Base-by-base conservation (phyloP, 2,797 vertebrate species). In the Poecilia picta region DNA sequence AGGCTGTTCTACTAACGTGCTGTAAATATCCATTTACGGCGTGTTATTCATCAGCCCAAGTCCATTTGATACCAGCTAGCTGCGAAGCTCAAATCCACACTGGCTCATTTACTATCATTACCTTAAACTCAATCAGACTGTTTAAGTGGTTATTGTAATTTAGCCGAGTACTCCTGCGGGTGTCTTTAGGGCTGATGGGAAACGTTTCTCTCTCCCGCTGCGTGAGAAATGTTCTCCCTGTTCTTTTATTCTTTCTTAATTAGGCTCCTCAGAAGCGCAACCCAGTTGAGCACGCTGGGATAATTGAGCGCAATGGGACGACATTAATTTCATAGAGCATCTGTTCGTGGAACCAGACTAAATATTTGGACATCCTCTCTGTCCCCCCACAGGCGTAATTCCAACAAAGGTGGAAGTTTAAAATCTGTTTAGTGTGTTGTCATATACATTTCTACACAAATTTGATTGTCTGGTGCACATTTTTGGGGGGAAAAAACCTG, bases 221-320 rank as follows among this genome's bases (percentile, higher is more conserved):
- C 53, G 91, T 73, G 75, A 91, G 88, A 81, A 86, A 91, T 85
- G 76, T 16, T 1, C 79, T 77, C 77, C 72, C 45, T 23, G 25
- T 87, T 89, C 87, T 83, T 88, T 88, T 77, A 82, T 83, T 90
- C 85, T 76, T 76, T 87, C 92, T 85, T 90, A 93, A 93, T 93
- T 88, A 92, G 87, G 82, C 76, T 79, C 79, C 84, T 90, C 89
- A 84, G 76, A 91, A 87, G 81, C 88, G 66, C 28, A 79, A 88
- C 81, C 88, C 74, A 82, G 81, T 87, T 47, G 83, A 85, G 83
- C 76, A 85, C 55, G 73, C 81, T 51, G 36, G 68, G 84, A 91
- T 93, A 92, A 91, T 90, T 89, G 90, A 87, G 82, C 87, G 80
- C 91, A 89, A 89, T 84, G 87, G 89, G 89, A 90, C 77, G 75